Base-by-base conservation (phyloP, 2,113 vertebrate species). In the Platycercus adscitus region DNA sequence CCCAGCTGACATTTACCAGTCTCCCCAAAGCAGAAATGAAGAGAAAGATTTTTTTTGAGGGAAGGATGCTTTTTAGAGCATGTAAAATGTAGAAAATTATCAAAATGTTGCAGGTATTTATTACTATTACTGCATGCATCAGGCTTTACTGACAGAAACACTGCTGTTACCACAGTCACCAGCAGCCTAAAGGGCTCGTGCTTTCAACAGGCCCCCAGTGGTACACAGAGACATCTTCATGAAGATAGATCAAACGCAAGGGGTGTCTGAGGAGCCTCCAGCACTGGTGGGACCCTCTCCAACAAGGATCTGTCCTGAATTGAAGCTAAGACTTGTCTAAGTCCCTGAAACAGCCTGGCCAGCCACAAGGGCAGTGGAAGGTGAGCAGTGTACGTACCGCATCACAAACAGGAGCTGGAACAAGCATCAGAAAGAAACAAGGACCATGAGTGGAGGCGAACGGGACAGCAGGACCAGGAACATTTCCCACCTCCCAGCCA, bases 161-260 rank as follows among this genome's bases (percentile, higher is more conserved):
- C 3, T 31, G 73, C 68, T 49, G 65, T 52, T 23, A 13, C 52
- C 58, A 80, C 13, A 4, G 69, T 37, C 92, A 79, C 50, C 79
- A 3, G 52, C 10, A 25, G 70, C 44, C 68, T 46, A 3, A 39
- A 33, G 19, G 55, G 16, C 39, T 52, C 21, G 0, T 7, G 13
- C 20, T 46, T 35, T 17, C 49, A 43, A 7, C 43, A 35, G 56
- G 49, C 79, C 72, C 35, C 75, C 4, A 23, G 20, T 41, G 68
- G n/a, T 31, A 21, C 50, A 1, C 10, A 46, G 49, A 71, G n/a
- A 4, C 26, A n/a, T 13, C 41, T 10, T 39, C 31, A 11, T 0
- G 9, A 21, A 3, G 44, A 8, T 24, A 17, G 7, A 18, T 1
- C 2, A 6, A 31, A 21, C 41, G 7, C 0, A 1, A 3, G 15